Conservation (phyloP, 2,113 vertebrate genomes). For the Xenopus borealis region DNA sequence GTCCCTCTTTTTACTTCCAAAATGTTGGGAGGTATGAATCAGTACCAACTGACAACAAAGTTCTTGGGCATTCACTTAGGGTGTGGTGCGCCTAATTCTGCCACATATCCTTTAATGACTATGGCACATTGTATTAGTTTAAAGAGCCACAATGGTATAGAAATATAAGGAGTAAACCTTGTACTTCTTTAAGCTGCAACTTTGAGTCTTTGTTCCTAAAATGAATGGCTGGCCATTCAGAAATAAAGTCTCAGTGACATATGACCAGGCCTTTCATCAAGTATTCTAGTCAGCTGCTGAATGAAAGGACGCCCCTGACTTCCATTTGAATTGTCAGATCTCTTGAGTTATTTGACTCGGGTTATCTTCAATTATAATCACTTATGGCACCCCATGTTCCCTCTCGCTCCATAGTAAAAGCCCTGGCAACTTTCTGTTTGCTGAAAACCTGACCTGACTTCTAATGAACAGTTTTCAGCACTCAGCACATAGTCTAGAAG, state of each 20-base stretch:
- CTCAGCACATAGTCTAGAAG: constrained; percentile 47
- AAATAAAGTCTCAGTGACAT: constrained; percentile 27
- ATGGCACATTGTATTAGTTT: too few species aligned
- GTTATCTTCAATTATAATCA: constrained; percentile 38
- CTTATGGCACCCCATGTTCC: constrained; percentile 9
- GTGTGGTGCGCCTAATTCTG: too few species aligned
- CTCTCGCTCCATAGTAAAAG: constrained; percentile 28
- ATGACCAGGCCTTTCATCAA: constrained; percentile 28
- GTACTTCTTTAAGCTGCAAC: neutral
- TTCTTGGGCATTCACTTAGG: too few species aligned
- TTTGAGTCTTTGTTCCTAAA: constrained; percentile 21
- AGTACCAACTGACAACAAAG: too few species aligned
- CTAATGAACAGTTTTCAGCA: constrained; percentile 52
- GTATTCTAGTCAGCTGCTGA: constrained; percentile 21
- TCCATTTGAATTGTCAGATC: constrained; percentile 24
- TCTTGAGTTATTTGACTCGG: constrained; percentile 42
- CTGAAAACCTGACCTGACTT: constrained; percentile 52
- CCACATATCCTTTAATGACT: too few species aligned
- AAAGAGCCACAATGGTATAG: too few species aligned
- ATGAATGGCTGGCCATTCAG: constrained; percentile 16
- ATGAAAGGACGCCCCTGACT: constrained; percentile 23
- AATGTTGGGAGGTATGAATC: too few species aligned
- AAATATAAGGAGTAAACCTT: neutral
- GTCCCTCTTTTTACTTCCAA: too few species aligned
- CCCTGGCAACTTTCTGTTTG: constrained; percentile 47